Evolutionary conservation across 2,888 invertebrate genomes (phyloP), one percentile per base, ranked within the genome.

Genomic region (Ligdia adustata): DNA sequence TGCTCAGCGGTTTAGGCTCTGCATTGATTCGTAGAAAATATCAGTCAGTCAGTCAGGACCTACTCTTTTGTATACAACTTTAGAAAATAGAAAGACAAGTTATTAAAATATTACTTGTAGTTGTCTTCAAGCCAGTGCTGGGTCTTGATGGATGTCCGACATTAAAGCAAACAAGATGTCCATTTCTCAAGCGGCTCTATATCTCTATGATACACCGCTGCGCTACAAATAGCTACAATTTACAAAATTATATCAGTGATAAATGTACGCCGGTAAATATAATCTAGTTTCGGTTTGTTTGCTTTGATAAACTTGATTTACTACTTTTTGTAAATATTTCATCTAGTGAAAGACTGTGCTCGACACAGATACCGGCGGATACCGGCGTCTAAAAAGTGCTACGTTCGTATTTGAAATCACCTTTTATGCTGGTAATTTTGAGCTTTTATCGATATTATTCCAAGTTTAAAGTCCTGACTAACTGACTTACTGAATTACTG

Each of bases 121-220:
- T 47, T 62, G 62, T 73, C 68, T 69, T 66, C 61, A 38, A 55
- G 39, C 53, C 34, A 31, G 31, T 26, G 49, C 54, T 54, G 27
- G 18, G 46, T 50, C 55, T 50, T 76, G 79, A 79, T 71, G 64
- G 71, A 79, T 79, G 58, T 60, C 54, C 52, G 45, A 56, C 67
- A 71, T 75, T 73, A 72, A 75, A 75, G 72, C 66, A 76, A 79
- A 75, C 67, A 72, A 66, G 64, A 55, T 60, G 67, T 66, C 52
- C 64, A 74, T 79, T 72, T 74, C 75, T 79, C 76, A 73, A 70
- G 60, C 57, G 40, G 58, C 29, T 62, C 55, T 63, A 61, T 62
- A 67, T 72, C 54, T 53, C 52, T 67, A 71, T 72, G 38, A 38
- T 74, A 73, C 57, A 62, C 60, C 52, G 66, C 64, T 60, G 62